Conservation (phyloP, 2,888 invertebrate genomes). For the Chironomus tentans region DNA sequence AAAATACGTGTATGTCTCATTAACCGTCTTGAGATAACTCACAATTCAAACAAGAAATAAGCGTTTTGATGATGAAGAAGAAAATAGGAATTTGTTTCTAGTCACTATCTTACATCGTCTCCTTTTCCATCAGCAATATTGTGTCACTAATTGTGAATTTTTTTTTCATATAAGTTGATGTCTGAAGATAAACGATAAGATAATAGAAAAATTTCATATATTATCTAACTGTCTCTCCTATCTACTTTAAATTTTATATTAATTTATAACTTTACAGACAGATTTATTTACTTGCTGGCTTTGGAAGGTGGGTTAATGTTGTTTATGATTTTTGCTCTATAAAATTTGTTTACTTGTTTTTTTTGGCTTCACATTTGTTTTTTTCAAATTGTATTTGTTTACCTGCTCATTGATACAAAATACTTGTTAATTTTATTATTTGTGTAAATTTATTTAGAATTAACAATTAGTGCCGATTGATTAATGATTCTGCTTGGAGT, state of each 20-base stretch:
- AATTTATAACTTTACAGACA: no score
- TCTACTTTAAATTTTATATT: no score
- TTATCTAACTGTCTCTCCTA: background rate
- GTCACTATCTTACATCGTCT: background rate
- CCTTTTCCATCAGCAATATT: background rate
- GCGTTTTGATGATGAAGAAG: background rate
- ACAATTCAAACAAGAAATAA: background rate
- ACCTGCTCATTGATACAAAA: no score
- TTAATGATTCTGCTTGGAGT: no score
- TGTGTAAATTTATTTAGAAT: no score
- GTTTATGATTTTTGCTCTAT: no score
- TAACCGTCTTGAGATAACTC: slow-evolving; percentile 20
- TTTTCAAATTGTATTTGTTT: no score
- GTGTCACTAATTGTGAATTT: background rate
- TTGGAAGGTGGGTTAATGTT: background rate
- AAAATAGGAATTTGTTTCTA: background rate
- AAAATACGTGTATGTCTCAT: slow-evolving; percentile 18
- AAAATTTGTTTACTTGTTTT: no score
- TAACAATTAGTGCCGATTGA: no score
- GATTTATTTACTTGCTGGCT: background rate
- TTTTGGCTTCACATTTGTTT: no score
- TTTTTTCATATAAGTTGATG: background rate
- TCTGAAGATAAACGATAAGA: background rate
- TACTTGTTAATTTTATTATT: no score
- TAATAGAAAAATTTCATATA: background rate